Base-by-base conservation (phyloP, 2,888 invertebrate species). In the Drosophila prostipennis region DNA sequence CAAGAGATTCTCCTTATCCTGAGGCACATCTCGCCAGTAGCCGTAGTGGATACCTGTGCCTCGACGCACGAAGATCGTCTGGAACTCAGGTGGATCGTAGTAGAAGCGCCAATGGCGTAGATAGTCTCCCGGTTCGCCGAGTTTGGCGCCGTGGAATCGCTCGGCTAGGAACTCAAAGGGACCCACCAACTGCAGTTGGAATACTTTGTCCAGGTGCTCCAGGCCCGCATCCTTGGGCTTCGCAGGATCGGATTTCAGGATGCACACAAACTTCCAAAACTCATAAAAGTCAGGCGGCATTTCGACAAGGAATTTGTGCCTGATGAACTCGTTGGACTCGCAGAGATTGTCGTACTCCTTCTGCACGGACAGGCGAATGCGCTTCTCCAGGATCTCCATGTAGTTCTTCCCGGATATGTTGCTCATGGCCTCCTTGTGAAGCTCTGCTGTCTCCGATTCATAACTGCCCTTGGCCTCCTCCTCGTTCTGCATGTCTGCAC, bases 81-180 rank as follows among this genome's bases (percentile, higher is more conserved):
- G 96, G 91, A 98, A 96, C 92, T 99, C 98, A 10, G 99, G 98
- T 10, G 98, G 97, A 93, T 99, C 99, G 91, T 96, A 97, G 90
- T 94, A 97, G 92, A 96, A 98, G 79, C 99, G 94, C 96, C 97
- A 98, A 90, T 98, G 97, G 10, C 95, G 92, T 51, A 97, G 93
- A 90, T 95, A 96, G 69, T 95, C 92, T 68, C 94, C 92, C 70
- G 94, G 93, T 67, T 94, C 92, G 1, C 93, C 91, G 26, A 94
- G 90, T 61, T 92, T 91, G 2, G 93, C 93, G 1, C 84, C 78
- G 48, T 89, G 82, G 73, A 96, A 93, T 83, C 94, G 94, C 6
- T 94, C 95, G 48, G 93, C 92, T 39, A 98, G 91, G 55, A 97
- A 94, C 91, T 98, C 98, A 92, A 94, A 99, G 0, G 98, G 97